These are phyloP conservation scores for Malurus melanocephalus DNA, from an alignment of 2,113 vertebrate species.

Conservation along the genomic window DNA sequence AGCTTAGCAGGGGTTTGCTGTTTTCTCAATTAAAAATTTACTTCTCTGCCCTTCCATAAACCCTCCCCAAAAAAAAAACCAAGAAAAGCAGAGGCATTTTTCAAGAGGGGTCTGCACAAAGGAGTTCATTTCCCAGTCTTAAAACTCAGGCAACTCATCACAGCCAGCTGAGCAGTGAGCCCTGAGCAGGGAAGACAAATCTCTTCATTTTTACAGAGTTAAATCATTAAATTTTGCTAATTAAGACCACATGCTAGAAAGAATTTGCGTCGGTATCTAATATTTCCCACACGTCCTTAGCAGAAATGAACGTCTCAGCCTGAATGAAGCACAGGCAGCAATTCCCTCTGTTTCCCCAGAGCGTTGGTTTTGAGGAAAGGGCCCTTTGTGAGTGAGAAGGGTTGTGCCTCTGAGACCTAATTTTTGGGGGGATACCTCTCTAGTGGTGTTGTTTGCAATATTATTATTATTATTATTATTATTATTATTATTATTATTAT, in stretches of 20 bases:
- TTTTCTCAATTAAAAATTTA: no score
- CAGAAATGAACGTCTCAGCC: background rate
- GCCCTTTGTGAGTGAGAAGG: background rate
- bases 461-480: no score
- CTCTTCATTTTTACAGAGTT: background rate
- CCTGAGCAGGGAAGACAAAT: slow-evolving; percentile 52
- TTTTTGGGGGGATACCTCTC: background rate
- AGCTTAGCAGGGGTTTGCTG: no score
- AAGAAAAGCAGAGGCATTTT: background rate
- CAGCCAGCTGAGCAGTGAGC: slow-evolving; percentile 14
- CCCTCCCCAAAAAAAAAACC: no score
- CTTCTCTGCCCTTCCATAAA: no score
- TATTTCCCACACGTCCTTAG: background rate
- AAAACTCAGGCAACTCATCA: slow-evolving; percentile 45
- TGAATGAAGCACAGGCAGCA: background rate
- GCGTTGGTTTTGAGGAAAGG: background rate
- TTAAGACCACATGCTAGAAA: slow-evolving; percentile 21
- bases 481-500: no score
- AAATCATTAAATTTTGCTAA: slow-evolving; percentile 13
- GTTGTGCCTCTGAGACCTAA: background rate
- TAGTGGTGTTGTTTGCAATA: background rate
- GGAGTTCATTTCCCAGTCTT: slow-evolving; percentile 48
- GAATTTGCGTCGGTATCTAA: slow-evolving; percentile 5
- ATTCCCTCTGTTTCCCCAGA: background rate
- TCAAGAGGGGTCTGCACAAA: background rate